Percentiles rank a stretch among this genome's conserved stretches.
Evolutionary conservation across 1,140 invertebrate species (phyloP).

Genomic region (Cyclina sinensis): DNA sequence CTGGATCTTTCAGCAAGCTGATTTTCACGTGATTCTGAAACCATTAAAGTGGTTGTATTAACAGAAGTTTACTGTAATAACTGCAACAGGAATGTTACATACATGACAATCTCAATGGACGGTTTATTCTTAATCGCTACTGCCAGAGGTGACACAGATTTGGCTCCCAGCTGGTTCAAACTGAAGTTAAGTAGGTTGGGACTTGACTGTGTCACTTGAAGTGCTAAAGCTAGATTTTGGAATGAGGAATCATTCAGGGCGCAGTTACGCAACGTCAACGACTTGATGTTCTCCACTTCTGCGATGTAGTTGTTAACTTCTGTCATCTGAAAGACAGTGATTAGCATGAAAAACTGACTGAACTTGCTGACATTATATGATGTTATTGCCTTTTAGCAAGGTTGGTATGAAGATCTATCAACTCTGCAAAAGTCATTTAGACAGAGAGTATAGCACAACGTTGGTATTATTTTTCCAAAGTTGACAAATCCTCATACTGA

Average conservation of each 20-base stretch:
- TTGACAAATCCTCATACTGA: too few species aligned
- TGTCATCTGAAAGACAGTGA: constrained; percentile 36
- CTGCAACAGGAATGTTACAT: too few species aligned
- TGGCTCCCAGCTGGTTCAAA: constrained; percentile 29
- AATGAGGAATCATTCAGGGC: constrained; percentile 39
- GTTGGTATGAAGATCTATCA: too few species aligned
- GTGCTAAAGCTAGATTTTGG: constrained; percentile 34
- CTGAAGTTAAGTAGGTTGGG: constrained; percentile 41
- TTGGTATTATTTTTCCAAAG: too few species aligned
- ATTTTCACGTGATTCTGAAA: too few species aligned
- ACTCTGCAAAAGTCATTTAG: too few species aligned
- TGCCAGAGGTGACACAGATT: constrained; percentile 2
- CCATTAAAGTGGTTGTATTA: too few species aligned
- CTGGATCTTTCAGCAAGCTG: too few species aligned
- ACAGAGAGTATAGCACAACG: too few species aligned
- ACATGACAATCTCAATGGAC: constrained; percentile 46
- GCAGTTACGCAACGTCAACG: constrained; percentile 42
- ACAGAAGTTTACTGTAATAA: too few species aligned
- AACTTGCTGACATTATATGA: too few species aligned
- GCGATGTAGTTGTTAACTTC: constrained; percentile 41
- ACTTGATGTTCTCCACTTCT: constrained; percentile 7
- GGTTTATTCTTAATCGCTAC: constrained; percentile 50
- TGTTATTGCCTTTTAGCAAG: too few species aligned
- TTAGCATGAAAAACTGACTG: background rate
- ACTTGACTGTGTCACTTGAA: constrained; percentile 31